Base-by-base conservation (phyloP, 2,797 vertebrate species). In the Xenopus petersii region DNA sequence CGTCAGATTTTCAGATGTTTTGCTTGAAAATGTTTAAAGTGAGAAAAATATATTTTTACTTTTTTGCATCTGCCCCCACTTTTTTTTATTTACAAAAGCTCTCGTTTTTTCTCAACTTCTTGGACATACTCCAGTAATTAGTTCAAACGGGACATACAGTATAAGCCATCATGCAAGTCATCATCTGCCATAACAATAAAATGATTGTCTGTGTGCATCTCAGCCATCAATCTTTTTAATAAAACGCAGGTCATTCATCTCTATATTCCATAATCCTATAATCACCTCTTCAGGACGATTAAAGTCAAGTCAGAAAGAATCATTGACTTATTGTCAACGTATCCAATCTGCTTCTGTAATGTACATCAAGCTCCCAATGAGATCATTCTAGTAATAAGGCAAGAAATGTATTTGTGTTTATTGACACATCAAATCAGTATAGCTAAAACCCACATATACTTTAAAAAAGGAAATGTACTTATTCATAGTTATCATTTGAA, bases 161-260 rank as follows among this genome's bases (percentile, higher is more conserved):
- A 21, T 62, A 66, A 66, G 64, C 64, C 88, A 86, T 87, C 81
- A 86, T 80, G 60, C 33, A 83, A 79, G 81, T 83, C 84, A 49
- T 85, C 81, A 89, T 74, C 81, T 87, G 86, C 85, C 51, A 83
- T 82, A 67, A 82, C 82, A 82, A 79, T 33, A 80, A 88, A 87
- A 89, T 88, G 86, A 88, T 87, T 80, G 86, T 83, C 80, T 81
- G 75, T 70, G 75, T 67, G 82, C 83, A 84, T 86, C 82, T 82
- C 83, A 85, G 85, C 79, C 85, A 87, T 83, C 89, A 86, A 88
- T 83, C 86, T 89, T 90, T 89, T 84, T 89, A 86, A 86, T 89
- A 89, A 89, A 88, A 84, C 82, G 79, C 79, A 74, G 84, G 86
- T 85, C 71, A 0, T 82, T 87, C 84, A 81, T 84, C 87, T 86